These are phyloP conservation scores for Nephrotoma flavescens DNA, from an alignment of 2,888 invertebrate genomes.

Conservation along the genomic window DNA sequence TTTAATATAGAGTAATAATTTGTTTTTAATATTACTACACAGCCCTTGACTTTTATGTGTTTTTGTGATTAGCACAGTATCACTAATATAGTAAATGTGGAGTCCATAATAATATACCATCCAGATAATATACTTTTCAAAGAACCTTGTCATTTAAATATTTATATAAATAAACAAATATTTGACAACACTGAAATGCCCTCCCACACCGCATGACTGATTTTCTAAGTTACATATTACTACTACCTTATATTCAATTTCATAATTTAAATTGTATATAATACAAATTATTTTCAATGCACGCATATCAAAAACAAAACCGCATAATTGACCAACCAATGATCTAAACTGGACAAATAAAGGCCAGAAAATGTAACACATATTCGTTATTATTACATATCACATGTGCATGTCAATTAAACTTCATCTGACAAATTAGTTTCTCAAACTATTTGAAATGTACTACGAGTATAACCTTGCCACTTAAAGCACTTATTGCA, in stretches of 20 bases:
- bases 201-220: background rate
- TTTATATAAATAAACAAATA: too few relatives aligned
- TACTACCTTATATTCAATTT: background rate
- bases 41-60: too few relatives aligned
- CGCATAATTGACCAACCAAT: background rate
- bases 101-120: too few relatives aligned
- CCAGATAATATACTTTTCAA: too few relatives aligned
- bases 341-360: background rate
- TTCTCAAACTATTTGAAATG: background rate
- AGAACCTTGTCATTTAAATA: too few relatives aligned
- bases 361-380: background rate
- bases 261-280: background rate
- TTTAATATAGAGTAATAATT: too few relatives aligned
- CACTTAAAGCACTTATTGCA: background rate
- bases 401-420: background rate
- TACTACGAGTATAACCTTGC: background rate
- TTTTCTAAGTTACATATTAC: background rate
- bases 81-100: too few relatives aligned
- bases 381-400: background rate
- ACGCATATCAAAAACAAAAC: background rate
- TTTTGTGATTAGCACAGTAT: too few relatives aligned
- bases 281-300: background rate
- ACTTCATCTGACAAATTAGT: background rate
- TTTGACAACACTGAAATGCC: background rate
- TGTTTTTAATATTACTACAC: too few relatives aligned